Percentiles rank a stretch among this genome's conserved stretches.
phyloP scores from a whole-genome alignment of 2,888 invertebrate genomes.

The Xestia ashworthii region DNA sequence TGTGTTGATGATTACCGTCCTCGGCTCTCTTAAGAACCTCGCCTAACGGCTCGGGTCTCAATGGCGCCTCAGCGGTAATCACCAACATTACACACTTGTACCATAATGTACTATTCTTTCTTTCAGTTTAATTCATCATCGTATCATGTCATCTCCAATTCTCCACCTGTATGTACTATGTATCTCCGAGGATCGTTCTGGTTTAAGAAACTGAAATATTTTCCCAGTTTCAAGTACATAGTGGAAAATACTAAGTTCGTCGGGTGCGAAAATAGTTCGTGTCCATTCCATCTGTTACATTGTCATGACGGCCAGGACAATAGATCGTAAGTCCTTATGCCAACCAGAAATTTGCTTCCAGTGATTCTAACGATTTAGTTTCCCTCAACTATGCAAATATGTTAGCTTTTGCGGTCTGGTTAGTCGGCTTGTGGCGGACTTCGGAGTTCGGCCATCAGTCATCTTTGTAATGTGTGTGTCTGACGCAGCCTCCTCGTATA shows the following conservation, averaged over 20 bases:
- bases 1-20: no score
- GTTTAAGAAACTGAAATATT: conserved; percentile 1
- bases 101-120: no score
- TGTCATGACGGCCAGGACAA: conserved; percentile 78
- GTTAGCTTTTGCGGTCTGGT: conserved; percentile 71
- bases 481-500: conserved; percentile 2
- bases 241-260: neutral
- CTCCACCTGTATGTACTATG: no score
- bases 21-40: no score
- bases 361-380: conserved; percentile 85
- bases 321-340: conserved; percentile 81
- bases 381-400: conserved; percentile 75
- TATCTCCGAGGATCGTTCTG: neutral
- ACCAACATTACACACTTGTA: no score
- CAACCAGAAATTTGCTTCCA: conserved; percentile 77
- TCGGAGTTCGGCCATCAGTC: conserved; percentile 55
- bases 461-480: conserved; percentile 28
- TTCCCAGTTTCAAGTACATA: conserved; percentile 14
- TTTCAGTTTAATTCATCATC: no score
- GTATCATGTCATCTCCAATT: no score
- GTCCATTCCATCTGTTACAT: conserved; percentile 68
- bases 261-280: conserved; percentile 43
- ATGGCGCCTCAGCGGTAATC: no score
- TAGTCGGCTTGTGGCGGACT: neutral
- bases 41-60: no score